Evolutionary conservation across 2,888 invertebrate species (phyloP).

Genomic region (Torymus aiolomorphi): DNA sequence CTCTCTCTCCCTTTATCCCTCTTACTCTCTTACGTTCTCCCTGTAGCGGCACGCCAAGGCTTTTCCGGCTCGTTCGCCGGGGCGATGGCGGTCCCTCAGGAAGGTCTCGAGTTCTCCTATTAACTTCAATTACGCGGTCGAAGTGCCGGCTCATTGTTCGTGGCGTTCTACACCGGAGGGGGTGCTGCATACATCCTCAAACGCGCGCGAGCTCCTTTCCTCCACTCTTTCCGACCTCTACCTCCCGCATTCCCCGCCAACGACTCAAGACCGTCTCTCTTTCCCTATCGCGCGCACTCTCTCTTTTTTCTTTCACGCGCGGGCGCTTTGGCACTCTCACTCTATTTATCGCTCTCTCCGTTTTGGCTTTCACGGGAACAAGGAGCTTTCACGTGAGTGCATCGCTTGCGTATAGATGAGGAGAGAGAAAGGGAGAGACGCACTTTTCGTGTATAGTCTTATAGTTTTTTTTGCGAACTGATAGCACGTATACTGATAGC

Average conservation of each 20-base stretch:
- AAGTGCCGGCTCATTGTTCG: conserved; percentile 63
- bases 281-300: too few relatives aligned
- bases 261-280: too few relatives aligned
- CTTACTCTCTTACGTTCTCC: conserved; percentile 22
- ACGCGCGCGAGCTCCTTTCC: conserved; percentile 32
- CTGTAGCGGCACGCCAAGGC: conserved; percentile 28
- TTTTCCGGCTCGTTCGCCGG: conserved; percentile 36
- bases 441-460: neutral
- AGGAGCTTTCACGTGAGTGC: conserved; percentile 13
- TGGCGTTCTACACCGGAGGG: conserved; percentile 53
- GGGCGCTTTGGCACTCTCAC: conserved; percentile 11
- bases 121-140: conserved; percentile 64
- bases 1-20: conserved; percentile 9
- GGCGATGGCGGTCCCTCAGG: conserved; percentile 54
- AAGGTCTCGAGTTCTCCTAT: conserved; percentile 61
- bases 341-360: conserved; percentile 34
- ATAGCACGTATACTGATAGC: neutral
- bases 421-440: neutral
- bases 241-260: neutral
- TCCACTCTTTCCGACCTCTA: conserved; percentile 28
- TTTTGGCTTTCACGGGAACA: conserved; percentile 20
- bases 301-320: neutral
- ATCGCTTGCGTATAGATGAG: neutral
- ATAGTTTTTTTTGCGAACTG: neutral
- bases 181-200: conserved; percentile 51